Evolutionary conservation across 2,797 vertebrate species (phyloP).

Genomic region (Myripristis jacobus): DNA sequence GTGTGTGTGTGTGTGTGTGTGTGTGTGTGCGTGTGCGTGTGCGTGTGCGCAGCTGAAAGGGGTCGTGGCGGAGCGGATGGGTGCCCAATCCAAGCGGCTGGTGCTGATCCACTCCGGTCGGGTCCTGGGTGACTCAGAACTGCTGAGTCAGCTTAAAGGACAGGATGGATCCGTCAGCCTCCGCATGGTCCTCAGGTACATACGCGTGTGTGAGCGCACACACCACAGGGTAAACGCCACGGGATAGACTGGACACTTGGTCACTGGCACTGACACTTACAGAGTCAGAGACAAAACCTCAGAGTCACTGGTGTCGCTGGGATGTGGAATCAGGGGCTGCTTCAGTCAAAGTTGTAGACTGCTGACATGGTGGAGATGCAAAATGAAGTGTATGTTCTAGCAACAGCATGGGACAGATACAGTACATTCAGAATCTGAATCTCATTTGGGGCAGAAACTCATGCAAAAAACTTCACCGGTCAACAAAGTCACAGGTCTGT

Average conservation of each 20-base stretch:
- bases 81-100: constrained; percentile 48
- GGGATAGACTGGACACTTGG: background rate
- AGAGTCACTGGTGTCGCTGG: no score
- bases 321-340: no score
- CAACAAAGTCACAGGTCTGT: no score
- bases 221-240: background rate
- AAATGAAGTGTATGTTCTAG: no score
- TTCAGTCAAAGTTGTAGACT: no score
- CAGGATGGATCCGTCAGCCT: constrained; percentile 51
- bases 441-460: no score
- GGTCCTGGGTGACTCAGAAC: constrained; percentile 56
- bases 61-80: constrained; percentile 42
- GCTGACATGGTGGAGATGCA: no score
- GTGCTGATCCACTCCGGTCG: constrained; percentile 60
- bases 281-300: no score
- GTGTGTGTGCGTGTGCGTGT: background rate
- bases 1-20: no score
- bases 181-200: constrained; percentile 57
- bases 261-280: background rate
- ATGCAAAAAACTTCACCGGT: no score
- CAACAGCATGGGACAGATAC: no score
- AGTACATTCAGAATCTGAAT: no score
- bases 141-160: constrained; percentile 61
- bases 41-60: constrained; percentile 48
- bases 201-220: background rate